Evolutionary conservation across 2,797 vertebrate genomes (phyloP).

Genomic region (Trichosurus vulpecula): DNA sequence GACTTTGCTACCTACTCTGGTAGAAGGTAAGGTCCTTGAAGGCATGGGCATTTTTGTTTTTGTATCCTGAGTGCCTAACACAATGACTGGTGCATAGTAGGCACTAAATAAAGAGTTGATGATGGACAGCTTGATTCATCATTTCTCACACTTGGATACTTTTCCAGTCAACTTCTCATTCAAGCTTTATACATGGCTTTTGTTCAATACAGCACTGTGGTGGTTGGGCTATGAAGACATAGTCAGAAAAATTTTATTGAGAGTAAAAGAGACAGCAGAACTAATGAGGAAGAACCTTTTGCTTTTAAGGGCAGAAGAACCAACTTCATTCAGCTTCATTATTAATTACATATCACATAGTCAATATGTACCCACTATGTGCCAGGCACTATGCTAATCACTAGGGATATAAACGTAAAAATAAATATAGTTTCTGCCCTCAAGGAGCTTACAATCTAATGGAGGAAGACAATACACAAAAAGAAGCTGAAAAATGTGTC

Average conservation of each 20-base stretch:
- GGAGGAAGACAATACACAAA: not conserved
- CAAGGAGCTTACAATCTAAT: not conserved
- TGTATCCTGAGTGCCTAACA: not conserved
- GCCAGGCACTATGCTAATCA: not conserved
- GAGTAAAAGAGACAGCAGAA: not conserved
- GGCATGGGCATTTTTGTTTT: not conserved
- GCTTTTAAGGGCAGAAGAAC: not conserved
- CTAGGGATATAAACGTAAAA: not conserved
- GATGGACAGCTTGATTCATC: not conserved
- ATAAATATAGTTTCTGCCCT: not conserved
- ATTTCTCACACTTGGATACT: not conserved
- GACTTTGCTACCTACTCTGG: no score
- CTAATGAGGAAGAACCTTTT: not conserved
- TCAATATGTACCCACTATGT: not conserved
- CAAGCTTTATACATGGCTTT: not conserved
- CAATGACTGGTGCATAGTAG: not conserved
- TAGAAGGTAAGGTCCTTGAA: not conserved
- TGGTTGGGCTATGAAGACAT: not conserved
- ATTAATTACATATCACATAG: not conserved
- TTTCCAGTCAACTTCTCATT: not conserved
- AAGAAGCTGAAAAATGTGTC: not conserved
- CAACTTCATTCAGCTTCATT: not conserved
- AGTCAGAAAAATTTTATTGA: not conserved
- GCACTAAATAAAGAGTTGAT: constrained; percentile 13
- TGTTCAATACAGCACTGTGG: not conserved